Conservation (phyloP, 2,113 vertebrate species). For the Periophthalmodon schlosseri region DNA sequence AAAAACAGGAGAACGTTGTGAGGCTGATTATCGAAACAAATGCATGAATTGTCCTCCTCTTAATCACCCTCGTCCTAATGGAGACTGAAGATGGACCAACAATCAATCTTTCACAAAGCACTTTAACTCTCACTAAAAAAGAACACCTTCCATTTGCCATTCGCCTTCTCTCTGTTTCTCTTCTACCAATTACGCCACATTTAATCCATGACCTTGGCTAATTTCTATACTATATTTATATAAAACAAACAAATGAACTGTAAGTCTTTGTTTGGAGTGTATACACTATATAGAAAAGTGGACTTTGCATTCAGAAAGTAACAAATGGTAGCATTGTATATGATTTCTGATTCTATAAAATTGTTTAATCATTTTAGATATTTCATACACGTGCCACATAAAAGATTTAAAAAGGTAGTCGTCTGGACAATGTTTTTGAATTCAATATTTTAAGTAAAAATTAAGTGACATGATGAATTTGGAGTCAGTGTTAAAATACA, state of each 20-base stretch:
- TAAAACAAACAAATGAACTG: neutral
- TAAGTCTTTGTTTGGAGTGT: conserved; percentile 22
- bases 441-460: too few species aligned
- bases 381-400: too few species aligned
- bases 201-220: conserved; percentile 50
- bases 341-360: too few species aligned
- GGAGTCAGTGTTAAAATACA: too few species aligned
- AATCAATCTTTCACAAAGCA: conserved; percentile 60
- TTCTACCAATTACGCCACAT: conserved; percentile 29
- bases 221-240: conserved; percentile 43
- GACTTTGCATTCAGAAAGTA: too few species aligned
- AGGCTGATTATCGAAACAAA: conserved; percentile 67
- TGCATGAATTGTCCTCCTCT: conserved; percentile 43
- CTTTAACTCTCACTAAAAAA: conserved; percentile 58
- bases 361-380: too few species aligned
- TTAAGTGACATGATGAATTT: too few species aligned
- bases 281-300: neutral
- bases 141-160: conserved; percentile 55
- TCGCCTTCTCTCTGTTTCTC: conserved; percentile 17
- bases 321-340: too few species aligned
- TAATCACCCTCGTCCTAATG: conserved; percentile 65
- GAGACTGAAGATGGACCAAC: conserved; percentile 59
- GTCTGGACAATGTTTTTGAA: too few species aligned
- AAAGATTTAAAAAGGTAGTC: too few species aligned
- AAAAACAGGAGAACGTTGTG: conserved; percentile 51